Conservation (phyloP, 2,113 vertebrate species). For the Oxyruncus cristatus region DNA sequence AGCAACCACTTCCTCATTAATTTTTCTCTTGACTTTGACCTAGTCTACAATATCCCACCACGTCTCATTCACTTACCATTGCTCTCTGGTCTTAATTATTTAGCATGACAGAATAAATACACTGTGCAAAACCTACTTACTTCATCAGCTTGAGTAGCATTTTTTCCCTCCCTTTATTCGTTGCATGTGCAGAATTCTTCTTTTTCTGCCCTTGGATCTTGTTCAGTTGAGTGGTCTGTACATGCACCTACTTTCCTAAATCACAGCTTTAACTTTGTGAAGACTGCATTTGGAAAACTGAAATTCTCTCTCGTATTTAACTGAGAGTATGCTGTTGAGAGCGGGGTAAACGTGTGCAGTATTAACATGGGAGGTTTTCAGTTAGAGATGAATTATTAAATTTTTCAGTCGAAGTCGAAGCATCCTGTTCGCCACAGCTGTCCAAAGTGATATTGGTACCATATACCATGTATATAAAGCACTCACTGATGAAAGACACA, state of each 20-base stretch:
- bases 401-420: background rate
- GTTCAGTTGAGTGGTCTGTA: background rate
- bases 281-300: background rate
- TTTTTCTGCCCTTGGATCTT: background rate
- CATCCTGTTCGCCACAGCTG: background rate
- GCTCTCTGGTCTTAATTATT: background rate
- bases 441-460: background rate
- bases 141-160: background rate
- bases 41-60: background rate
- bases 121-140: background rate
- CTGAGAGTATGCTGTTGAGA: background rate
- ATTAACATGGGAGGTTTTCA: background rate
- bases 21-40: background rate
- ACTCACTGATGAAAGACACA: background rate
- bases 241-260: background rate
- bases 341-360: background rate
- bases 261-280: background rate
- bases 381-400: background rate
- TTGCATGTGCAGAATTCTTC: background rate
- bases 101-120: background rate
- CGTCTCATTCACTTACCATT: background rate
- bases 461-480: background rate
- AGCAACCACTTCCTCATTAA: background rate
- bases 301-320: background rate
- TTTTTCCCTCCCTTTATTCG: background rate